phyloP scores from a whole-genome alignment of 2,797 vertebrate genomes.

The Clarias laeviceps region DNA sequence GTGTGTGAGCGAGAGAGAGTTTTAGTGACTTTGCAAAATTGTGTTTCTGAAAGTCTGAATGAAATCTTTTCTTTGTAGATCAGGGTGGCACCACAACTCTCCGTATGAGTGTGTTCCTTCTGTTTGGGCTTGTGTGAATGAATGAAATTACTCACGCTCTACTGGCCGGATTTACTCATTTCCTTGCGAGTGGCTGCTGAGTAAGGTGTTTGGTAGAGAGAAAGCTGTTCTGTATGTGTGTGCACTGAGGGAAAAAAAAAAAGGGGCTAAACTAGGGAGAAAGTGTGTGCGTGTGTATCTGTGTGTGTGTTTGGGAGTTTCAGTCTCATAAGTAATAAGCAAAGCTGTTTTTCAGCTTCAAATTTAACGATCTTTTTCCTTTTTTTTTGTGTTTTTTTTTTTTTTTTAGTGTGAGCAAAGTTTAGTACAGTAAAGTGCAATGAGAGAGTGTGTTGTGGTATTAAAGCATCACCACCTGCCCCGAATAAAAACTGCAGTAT shows the following conservation, averaged over 20 bases:
- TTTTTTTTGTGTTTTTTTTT: neutral
- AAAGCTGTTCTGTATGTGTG: conserved; percentile 28
- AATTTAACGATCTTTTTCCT: conserved; percentile 15
- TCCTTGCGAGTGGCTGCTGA: conserved; percentile 53
- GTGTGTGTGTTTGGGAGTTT: conserved; percentile 31
- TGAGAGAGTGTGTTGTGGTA: neutral
- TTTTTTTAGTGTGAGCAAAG: neutral
- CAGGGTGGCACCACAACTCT: conserved; percentile 39
- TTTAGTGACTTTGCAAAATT: conserved; percentile 33
- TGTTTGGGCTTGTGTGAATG: conserved; percentile 53
- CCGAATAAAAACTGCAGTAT: neutral
- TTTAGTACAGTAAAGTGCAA: neutral
- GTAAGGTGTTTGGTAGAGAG: conserved; percentile 49
- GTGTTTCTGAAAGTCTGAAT: conserved; percentile 46
- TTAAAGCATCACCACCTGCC: neutral
- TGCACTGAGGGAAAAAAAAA: conserved; percentile 38
- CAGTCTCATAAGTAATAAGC: conserved; percentile 10
- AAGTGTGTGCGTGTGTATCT: conserved; percentile 52
- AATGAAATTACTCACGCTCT: conserved; percentile 58
- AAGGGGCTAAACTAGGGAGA: conserved; percentile 57
- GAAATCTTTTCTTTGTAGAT: conserved; percentile 33
- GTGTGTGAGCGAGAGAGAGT: neutral
- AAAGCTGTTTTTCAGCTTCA: conserved; percentile 12
- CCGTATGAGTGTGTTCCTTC: conserved; percentile 47
- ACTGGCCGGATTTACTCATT: conserved; percentile 52